Percentiles rank a stretch among this genome's conserved stretches.
Evolutionary conservation across 2,888 invertebrate species (phyloP).

Genomic region (Scaptomyza parva): DNA sequence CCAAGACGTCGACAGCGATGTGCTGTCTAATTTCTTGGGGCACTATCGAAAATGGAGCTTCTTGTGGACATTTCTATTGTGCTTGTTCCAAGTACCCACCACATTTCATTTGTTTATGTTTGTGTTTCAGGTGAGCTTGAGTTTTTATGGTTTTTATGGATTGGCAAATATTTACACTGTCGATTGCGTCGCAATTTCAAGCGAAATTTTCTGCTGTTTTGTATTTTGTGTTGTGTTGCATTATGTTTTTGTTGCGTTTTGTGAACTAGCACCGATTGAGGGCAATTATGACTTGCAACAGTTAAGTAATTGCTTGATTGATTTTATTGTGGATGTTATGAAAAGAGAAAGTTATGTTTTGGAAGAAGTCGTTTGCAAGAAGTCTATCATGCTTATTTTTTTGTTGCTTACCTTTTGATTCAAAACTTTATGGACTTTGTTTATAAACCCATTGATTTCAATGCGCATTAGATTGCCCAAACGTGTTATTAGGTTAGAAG

Average conservation of each 20-base stretch:
- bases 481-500: not conserved
- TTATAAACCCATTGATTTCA: not conserved
- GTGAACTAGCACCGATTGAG: conserved; percentile 29
- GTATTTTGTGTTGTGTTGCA: conserved; percentile 6
- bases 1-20: conserved; percentile 85
- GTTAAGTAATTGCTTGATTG: conserved; percentile 36
- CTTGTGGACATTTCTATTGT: conserved; percentile 86
- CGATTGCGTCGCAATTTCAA: conserved; percentile 63
- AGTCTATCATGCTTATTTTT: not conserved
- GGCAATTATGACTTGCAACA: conserved; percentile 26
- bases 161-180: conserved; percentile 63
- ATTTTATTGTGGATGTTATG: conserved; percentile 11
- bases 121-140: conserved; percentile 86
- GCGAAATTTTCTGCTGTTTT: conserved; percentile 18
- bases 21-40: conserved; percentile 87
- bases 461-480: not conserved
- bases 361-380: not conserved
- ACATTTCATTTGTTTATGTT: conserved; percentile 88
- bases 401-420: not conserved
- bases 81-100: conserved; percentile 87
- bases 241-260: conserved; percentile 14
- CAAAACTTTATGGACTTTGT: not conserved
- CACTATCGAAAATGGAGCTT: conserved; percentile 88
- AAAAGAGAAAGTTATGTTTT: conserved; percentile 35
- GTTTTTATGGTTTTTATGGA: conserved; percentile 27